phyloP scores from a whole-genome alignment of 2,113 vertebrate species.

The Collichthys lucidus region DNA sequence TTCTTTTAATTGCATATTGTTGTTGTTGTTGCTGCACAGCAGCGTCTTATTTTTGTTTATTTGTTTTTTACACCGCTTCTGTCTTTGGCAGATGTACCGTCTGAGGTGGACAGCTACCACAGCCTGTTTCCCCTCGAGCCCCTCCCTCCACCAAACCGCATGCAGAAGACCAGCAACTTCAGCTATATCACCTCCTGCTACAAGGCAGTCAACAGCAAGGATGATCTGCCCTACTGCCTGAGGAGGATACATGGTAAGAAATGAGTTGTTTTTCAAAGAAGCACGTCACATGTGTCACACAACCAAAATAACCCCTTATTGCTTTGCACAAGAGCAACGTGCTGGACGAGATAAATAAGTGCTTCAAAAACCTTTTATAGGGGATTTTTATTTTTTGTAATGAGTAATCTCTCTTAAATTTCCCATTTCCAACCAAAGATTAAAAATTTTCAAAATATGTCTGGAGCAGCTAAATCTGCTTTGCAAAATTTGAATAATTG shows the following conservation, averaged over 20 bases:
- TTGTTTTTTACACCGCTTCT: neutral
- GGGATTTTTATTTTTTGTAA: too few relatives aligned
- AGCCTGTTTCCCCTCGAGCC: slow-evolving; percentile 98
- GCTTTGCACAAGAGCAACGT: neutral
- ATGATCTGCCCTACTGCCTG: slow-evolving; percentile 98
- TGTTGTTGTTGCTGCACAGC: too few relatives aligned
- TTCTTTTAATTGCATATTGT: neutral
- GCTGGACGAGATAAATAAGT: neutral
- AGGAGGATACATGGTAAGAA: slow-evolving; percentile 96
- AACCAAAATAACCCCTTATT: neutral
- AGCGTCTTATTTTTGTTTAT: neutral
- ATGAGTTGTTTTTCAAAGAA: slow-evolving; percentile 9
- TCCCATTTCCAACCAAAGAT: neutral
- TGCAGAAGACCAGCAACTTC: slow-evolving; percentile 99
- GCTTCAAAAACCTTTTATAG: too few relatives aligned
- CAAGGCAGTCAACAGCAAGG: slow-evolving; percentile 99
- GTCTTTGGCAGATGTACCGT: slow-evolving; percentile 89
- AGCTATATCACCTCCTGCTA: slow-evolving; percentile 99
- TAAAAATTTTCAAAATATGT: neutral
- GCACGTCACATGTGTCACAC: neutral
- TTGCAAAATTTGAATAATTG: neutral
- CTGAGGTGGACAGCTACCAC: slow-evolving; percentile 99
- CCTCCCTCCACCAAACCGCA: slow-evolving; percentile 94
- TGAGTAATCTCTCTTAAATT: neutral
- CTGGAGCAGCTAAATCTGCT: neutral